Evolutionary conservation across 2,113 vertebrate species (phyloP), one percentile per base, ranked within the genome.

Genomic region (Cinclus cinclus): DNA sequence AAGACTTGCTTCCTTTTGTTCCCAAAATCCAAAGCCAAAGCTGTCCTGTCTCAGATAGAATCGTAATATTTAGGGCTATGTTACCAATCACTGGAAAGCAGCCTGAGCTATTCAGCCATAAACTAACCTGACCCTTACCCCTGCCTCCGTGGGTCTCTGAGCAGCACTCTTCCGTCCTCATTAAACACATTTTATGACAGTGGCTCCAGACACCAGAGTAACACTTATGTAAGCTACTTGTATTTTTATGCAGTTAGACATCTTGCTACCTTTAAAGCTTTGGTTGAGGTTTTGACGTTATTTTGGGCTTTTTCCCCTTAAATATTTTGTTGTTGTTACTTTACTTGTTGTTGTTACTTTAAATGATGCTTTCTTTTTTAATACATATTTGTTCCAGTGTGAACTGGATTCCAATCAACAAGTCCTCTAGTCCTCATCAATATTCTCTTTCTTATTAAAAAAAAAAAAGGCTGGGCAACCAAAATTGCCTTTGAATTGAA

Each of bases 401-500:
- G 30, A 86, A 70, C 31, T 76, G 20, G 23, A 78, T 90, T 87
- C 22, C 37, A 90, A 27, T 65, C 42, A 83, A 31, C 9, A 67
- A 92, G 25, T 83, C 47, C 44, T 74, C 9, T 63, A 92, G 25
- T 83, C 47, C 44, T 74, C 33, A 35, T 60, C 22, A 11, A 37
- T 70, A 71, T 35, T 22, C 1, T 20, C 33, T 18, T 52, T 44
- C 49, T 52, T 67, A 39, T n/a, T 39, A 52, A 35, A 2, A 59
- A 63, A 37, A 28, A 52, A 35, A 2, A 59, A 63, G 41, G 24
- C 9, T 22, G 22, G 25, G 41, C 25, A 78, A 74, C 41, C 16
- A 87, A 73, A 93, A 55, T 41, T 91, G 5, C 33, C 86, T 91
- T 92, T 81, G 78, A 87, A 78, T 83, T 44, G 71, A 89, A 91